phyloP scores from a whole-genome alignment of 53 echinoderm and acorn worm species.

The Patiria pectinifera region DNA sequence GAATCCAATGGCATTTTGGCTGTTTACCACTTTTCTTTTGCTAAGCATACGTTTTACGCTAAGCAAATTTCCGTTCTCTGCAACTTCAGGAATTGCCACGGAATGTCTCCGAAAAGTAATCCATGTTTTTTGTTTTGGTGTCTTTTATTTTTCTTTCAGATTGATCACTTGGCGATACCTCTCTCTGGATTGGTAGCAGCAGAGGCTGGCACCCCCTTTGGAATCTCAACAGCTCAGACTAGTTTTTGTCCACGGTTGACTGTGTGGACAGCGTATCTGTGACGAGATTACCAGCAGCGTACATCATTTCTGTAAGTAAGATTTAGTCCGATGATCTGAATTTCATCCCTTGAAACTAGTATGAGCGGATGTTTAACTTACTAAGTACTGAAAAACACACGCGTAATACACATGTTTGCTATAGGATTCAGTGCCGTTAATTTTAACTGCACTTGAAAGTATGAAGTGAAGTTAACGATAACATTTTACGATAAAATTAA shows the following conservation, averaged over 20 bases:
- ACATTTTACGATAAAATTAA: too few relatives aligned
- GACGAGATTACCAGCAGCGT: background rate
- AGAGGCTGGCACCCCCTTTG: background rate
- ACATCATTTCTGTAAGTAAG: constrained; percentile 43
- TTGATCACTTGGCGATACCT: constrained; percentile 9
- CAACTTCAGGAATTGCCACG: too few relatives aligned
- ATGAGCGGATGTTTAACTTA: too few relatives aligned
- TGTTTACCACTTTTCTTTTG: too few relatives aligned
- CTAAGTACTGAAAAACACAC: too few relatives aligned
- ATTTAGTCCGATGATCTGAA: background rate
- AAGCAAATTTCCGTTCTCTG: too few relatives aligned
- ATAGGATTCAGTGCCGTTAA: too few relatives aligned
- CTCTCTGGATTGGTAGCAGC: constrained; percentile 36
- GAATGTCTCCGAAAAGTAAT: background rate
- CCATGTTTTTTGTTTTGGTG: background rate
- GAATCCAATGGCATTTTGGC: too few relatives aligned
- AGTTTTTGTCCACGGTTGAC: background rate
- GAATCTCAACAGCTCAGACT: constrained; percentile 14
- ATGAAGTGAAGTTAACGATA: too few relatives aligned
- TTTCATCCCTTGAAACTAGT: background rate
- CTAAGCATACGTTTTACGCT: too few relatives aligned
- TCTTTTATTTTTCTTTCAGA: background rate
- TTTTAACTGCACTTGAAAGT: too few relatives aligned
- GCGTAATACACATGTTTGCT: too few relatives aligned
- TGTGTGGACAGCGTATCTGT: background rate